Evolutionary conservation across 2,113 vertebrate genomes (phyloP), one percentile per base, ranked within the genome.

Genomic region (Cariama cristata): DNA sequence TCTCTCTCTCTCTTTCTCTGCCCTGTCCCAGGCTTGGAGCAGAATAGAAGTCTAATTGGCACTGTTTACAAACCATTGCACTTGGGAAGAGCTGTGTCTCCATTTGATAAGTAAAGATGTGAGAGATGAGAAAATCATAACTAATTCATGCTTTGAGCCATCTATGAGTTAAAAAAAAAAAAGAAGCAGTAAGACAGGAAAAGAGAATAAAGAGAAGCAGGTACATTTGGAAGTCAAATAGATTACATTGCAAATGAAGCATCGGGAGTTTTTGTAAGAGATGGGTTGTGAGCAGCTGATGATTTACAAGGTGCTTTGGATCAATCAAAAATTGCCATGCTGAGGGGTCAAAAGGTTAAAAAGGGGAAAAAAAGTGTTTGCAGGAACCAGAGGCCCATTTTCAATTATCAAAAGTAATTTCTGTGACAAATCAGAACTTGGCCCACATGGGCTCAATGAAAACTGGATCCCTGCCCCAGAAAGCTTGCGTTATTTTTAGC

Each of bases 21-120:
- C 67, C 88, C 69, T 49, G 86, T 83, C 96, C 96, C 81, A 86
- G 77, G 60, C 80, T 96, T 62, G 72, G 82, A 95, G 88, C 58
- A 67, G 75, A 92, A 14, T 21, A 92, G 19, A 53, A 80, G 38
- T 62, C 45, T 97, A 94, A 97, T 96, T 97, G 94, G 79, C 72
- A 68, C 35, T 72, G 79, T 93, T 97, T 94, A 87, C 89, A 94
- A 96, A 95, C 63, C 60, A 66, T 87, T 94, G 90, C 93, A 93
- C 88, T 96, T 59, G 88, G 87, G 94, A 91, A 79, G 81, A 59
- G 53, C 50, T 42, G 56, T 85, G 88, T 24, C 21, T 77, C 62
- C 33, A 30, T 52, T 94, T 87, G 95, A 90, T 93, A 97, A 92
- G 95, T 81, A 86, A 90, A 97, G 90, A 96, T 79, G 95, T 35